Evolutionary conservation across 2,888 invertebrate genomes (phyloP).

Genomic region (Hylaea fasciaria): DNA sequence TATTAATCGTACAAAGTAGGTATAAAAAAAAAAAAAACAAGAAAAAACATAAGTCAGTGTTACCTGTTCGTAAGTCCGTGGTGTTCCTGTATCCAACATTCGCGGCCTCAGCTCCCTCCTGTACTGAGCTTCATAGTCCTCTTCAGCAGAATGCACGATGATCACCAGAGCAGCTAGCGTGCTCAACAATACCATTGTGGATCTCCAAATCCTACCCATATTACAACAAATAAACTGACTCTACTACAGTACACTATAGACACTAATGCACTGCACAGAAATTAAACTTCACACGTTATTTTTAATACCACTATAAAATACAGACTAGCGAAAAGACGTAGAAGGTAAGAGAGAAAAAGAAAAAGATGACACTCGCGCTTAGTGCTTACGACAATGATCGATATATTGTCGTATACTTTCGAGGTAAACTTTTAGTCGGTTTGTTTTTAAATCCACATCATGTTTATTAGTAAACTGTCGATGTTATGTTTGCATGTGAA

Average conservation of each 20-base stretch:
- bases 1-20: too few species aligned
- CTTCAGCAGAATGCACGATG: slow-evolving; percentile 77
- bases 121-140: slow-evolving; percentile 65
- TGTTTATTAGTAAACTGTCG: slow-evolving; percentile 41
- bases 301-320: slow-evolving; percentile 36
- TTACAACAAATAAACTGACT: slow-evolving; percentile 55
- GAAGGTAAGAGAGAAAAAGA: slow-evolving; percentile 57
- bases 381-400: slow-evolving; percentile 21
- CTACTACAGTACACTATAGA: slow-evolving; percentile 41
- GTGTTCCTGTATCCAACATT: slow-evolving; percentile 58
- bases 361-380: slow-evolving; percentile 27
- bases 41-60: background rate
- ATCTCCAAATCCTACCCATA: slow-evolving; percentile 76
- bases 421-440: slow-evolving; percentile 2
- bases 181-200: slow-evolving; percentile 75
- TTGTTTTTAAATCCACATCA: slow-evolving; percentile 35
- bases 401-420: slow-evolving; percentile 13
- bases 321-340: slow-evolving; percentile 42
- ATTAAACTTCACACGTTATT: slow-evolving; percentile 31
- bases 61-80: slow-evolving; percentile 65
- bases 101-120: slow-evolving; percentile 65
- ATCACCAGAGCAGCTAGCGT: slow-evolving; percentile 80
- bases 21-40: background rate
- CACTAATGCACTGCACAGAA: slow-evolving; percentile 46
- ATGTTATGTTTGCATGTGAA: slow-evolving; percentile 48